phyloP scores from a whole-genome alignment of 2,888 invertebrate genomes.

The Chrysodeixis includens region DNA sequence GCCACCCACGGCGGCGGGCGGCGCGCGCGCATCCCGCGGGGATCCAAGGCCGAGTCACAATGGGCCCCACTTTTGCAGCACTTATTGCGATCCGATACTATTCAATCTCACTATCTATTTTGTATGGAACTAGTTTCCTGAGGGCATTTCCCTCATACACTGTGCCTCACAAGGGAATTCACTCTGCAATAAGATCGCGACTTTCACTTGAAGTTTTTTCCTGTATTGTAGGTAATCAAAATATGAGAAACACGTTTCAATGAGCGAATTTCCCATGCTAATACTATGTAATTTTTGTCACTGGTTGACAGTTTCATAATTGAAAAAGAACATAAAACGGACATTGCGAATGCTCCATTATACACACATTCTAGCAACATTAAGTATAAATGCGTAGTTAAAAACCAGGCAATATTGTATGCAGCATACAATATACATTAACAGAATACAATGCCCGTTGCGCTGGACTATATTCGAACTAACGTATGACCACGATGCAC shows the following conservation, averaged over 20 bases:
- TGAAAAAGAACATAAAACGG: neutral
- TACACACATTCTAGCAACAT: neutral
- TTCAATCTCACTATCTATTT: constrained; percentile 85
- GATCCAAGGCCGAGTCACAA: constrained; percentile 83
- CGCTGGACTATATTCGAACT: constrained; percentile 54
- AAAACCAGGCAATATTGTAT: constrained; percentile 30
- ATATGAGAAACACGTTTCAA: constrained; percentile 11
- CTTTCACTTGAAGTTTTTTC: constrained; percentile 60
- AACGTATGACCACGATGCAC: constrained; percentile 56
- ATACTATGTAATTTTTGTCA: too few relatives aligned
- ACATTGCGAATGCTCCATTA: neutral
- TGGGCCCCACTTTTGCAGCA: constrained; percentile 77
- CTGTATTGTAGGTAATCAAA: constrained; percentile 18
- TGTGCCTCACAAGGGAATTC: constrained; percentile 73
- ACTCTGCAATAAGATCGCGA: constrained; percentile 63
- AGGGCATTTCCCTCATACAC: constrained; percentile 72
- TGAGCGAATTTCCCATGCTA: too few relatives aligned
- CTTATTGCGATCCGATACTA: constrained; percentile 84
- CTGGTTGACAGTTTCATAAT: too few relatives aligned
- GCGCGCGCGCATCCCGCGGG: constrained; percentile 69
- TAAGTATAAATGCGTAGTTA: neutral
- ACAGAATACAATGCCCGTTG: constrained; percentile 52
- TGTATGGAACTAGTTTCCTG: constrained; percentile 85
- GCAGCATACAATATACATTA: constrained; percentile 51
- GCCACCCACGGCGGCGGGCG: constrained; percentile 78